Evolutionary conservation across 2,888 invertebrate genomes (phyloP).

Genomic region (Erynnis tages): DNA sequence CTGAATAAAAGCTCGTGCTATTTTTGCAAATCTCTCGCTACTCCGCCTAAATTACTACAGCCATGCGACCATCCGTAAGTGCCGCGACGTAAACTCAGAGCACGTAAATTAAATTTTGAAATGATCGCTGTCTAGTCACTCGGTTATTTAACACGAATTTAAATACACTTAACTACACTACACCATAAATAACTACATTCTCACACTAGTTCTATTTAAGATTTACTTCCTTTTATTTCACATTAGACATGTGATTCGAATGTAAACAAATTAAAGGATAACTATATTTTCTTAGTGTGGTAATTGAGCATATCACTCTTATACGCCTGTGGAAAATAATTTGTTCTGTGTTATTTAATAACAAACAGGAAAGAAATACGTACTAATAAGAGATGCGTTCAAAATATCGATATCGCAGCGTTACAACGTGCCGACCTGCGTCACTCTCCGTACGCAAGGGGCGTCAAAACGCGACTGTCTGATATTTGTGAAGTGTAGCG

Average conservation of each 20-base stretch:
- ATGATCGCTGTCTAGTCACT: constrained; percentile 2
- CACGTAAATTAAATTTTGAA: constrained; percentile 11
- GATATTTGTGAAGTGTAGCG: constrained; percentile 54
- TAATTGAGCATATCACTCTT: no score
- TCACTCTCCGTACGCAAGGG: constrained; percentile 48
- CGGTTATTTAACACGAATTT: neutral
- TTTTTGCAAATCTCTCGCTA: constrained; percentile 19
- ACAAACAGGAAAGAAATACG: constrained; percentile 42
- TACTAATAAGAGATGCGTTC: constrained; percentile 58
- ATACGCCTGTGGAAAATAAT: no score
- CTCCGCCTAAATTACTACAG: constrained; percentile 5
- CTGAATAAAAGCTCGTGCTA: constrained; percentile 56
- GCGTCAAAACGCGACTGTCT: constrained; percentile 69
- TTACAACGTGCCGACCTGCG: constrained; percentile 54
- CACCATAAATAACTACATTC: constrained; percentile 5
- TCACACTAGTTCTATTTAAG: neutral
- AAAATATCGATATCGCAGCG: constrained; percentile 67
- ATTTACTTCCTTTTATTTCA: constrained; percentile 14
- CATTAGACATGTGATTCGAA: constrained; percentile 62
- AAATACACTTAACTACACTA: neutral
- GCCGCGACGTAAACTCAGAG: neutral
- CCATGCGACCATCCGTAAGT: neutral
- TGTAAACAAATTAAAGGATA: constrained; percentile 65
- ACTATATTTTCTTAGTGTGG: constrained; percentile 21
- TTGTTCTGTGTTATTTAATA: no score